Conservation (phyloP, 2,888 invertebrate genomes). For the Psylliodes chrysocephalus region DNA sequence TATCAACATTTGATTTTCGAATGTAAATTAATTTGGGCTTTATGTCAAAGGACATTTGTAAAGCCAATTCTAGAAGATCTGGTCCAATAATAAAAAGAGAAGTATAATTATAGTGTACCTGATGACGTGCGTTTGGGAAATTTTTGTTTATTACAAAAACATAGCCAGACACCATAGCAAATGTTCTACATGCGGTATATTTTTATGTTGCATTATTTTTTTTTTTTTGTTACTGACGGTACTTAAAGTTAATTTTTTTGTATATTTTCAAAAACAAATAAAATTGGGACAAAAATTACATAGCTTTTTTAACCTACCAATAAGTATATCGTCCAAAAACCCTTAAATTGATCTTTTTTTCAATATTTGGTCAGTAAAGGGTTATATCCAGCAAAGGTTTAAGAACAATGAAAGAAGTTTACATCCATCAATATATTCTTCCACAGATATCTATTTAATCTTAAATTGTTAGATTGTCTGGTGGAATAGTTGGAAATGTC, state of each 20-base stretch:
- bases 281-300: slow-evolving; percentile 21
- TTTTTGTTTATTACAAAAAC: slow-evolving; percentile 21
- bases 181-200: slow-evolving; percentile 28
- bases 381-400: too few relatives aligned
- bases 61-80: background rate
- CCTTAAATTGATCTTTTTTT: too few relatives aligned
- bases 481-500: too few relatives aligned
- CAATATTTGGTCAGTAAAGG: background rate
- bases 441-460: too few relatives aligned
- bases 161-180: slow-evolving; percentile 21
- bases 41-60: slow-evolving; percentile 21
- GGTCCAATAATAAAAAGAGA: slow-evolving; percentile 11
- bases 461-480: too few relatives aligned
- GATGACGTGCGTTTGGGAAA: slow-evolving; percentile 29
- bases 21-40: slow-evolving; percentile 25
- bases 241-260: slow-evolving; percentile 9
- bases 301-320: slow-evolving; percentile 11
- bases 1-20: slow-evolving; percentile 24
- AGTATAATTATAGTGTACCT: slow-evolving; percentile 19
- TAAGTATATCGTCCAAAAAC: background rate
- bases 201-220: slow-evolving; percentile 17
- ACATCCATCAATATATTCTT: too few relatives aligned
- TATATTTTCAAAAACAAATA: background rate
- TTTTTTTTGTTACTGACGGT: slow-evolving; percentile 10
- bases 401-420: too few relatives aligned